A percentile compares a stretch with the other conserved stretches of the same genome.
These are phyloP conservation scores for human DNA, from an alignment of 2,113 vertebrate genomes.

Conservation along the genomic window DNA sequence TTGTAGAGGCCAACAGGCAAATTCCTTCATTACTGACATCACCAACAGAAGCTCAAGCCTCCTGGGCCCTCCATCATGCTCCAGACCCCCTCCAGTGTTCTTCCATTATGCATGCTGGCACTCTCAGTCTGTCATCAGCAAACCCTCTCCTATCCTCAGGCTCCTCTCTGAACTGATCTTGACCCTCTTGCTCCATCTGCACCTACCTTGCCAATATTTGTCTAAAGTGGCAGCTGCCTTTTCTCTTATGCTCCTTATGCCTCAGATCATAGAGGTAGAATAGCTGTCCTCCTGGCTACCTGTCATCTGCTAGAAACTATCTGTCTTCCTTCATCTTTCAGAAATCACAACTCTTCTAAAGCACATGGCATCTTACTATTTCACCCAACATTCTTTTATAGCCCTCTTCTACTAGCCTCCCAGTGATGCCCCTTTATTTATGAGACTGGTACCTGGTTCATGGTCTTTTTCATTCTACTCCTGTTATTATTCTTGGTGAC, in stretches of 20 bases:
- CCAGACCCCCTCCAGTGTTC: not conserved
- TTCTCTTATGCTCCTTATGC: not conserved
- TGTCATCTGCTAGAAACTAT: not conserved
- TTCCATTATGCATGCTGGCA: fast-evolving
- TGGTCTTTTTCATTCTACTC: not conserved
- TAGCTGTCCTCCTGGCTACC: not conserved
- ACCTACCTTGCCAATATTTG: not conserved
- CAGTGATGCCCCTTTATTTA: not conserved
- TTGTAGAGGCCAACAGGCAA: not conserved
- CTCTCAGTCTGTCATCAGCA: not conserved
- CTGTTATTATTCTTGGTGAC: not conserved
- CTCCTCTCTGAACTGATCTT: not conserved
- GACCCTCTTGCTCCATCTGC: not conserved
- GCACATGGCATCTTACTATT: not conserved
- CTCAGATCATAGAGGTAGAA: not conserved
- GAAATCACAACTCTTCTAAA: not conserved
- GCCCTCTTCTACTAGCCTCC: not conserved
- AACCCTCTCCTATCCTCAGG: not conserved
- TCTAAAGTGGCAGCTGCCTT: not conserved
- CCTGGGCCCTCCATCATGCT: no score
- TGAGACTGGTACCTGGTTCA: not conserved
- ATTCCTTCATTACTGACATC: not conserved
- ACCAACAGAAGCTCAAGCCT: not conserved
- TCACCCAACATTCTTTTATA: not conserved
- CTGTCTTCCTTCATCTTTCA: not conserved